Evolutionary conservation across 1,140 invertebrate genomes (phyloP).

Genomic region (Caenorhabditis remanei): DNA sequence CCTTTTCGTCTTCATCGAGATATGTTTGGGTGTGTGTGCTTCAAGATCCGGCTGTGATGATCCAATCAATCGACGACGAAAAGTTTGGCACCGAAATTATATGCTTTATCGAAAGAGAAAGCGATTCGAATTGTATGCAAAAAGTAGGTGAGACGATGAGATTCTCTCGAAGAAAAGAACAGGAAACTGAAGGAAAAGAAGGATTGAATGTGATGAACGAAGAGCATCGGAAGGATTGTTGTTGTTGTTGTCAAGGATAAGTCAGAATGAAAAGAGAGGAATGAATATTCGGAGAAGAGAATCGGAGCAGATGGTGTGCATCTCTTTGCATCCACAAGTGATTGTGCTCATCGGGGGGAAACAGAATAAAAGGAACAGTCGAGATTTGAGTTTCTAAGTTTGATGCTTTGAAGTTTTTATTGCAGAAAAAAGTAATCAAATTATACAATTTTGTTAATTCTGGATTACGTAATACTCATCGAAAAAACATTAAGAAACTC

Average conservation of each 20-base stretch:
- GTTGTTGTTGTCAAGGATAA: not conserved
- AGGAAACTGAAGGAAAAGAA: not conserved
- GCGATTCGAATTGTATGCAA: not conserved
- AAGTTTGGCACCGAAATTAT: not conserved
- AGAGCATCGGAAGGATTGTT: not conserved
- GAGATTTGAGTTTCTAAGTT: too few relatives aligned
- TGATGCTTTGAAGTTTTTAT: too few relatives aligned
- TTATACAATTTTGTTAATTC: too few relatives aligned
- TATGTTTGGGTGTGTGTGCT: constrained; percentile 35
- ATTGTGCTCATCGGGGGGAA: not conserved
- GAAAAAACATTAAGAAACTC: too few relatives aligned
- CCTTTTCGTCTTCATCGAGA: constrained; percentile 54
- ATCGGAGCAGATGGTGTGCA: constrained; percentile 4
- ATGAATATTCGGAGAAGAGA: constrained; percentile 28
- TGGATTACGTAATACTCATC: too few relatives aligned
- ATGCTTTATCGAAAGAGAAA: constrained; percentile 11
- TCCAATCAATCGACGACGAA: constrained; percentile 24
- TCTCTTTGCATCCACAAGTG: constrained; percentile 46
- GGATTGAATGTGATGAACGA: not conserved
- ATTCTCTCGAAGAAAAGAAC: not conserved
- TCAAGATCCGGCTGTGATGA: constrained; percentile 52
- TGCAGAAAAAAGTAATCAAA: too few relatives aligned
- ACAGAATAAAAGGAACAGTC: not conserved
- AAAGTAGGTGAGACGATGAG: constrained; percentile 23
- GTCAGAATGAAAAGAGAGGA: not conserved